Evolutionary conservation across 2,888 invertebrate species (phyloP), one percentile per base, ranked within the genome.

Genomic region (Caenorhabditis sp.): DNA sequence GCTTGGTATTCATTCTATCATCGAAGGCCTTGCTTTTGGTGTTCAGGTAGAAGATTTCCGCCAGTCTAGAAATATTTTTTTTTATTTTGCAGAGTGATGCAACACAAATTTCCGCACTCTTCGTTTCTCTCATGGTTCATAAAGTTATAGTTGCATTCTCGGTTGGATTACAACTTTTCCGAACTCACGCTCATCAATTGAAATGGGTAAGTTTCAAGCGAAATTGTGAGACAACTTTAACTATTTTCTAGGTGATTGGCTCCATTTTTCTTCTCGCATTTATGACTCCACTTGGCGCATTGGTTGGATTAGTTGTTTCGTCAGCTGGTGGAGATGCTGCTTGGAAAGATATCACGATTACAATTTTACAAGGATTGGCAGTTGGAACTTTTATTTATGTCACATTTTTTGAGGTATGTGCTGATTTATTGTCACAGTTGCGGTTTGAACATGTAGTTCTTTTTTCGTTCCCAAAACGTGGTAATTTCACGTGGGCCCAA

Each of bases 301-400:
- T 82, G 8, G 62, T 84, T 58, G 87, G 87, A 31, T 76, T 87
- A 72, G 57, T 74, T 21, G 76, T 86, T 17, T 67, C 80, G 49
- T 63, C 72, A 12, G 79, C 79, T 10, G 69, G 59, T 1, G 72
- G 71, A n/a, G 68, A 79, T 50, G 53, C 76, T 8, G 21, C 66
- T n/a, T 69, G 61, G 61, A 66, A 66, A 19, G 83, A 81, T 53
- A 23, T 77, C 26, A 66, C 81, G 27, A 69, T 87, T 12, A 76
- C 83, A 1, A 79, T 91, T 54, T 86, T 91, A 17, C 93, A 95
- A 90, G 95, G 95, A 5, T 89, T 96, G 66, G 95, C 96, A 0
- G 93, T 94, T 50, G 96, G 96, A 24, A 96, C 96, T 0, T 91
- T 97, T 62, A 90, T 96, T 4, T 96, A 95, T 89, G 95, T 96